Base-by-base conservation (phyloP, 1,140 invertebrate species). In the Micrasema minimum region DNA sequence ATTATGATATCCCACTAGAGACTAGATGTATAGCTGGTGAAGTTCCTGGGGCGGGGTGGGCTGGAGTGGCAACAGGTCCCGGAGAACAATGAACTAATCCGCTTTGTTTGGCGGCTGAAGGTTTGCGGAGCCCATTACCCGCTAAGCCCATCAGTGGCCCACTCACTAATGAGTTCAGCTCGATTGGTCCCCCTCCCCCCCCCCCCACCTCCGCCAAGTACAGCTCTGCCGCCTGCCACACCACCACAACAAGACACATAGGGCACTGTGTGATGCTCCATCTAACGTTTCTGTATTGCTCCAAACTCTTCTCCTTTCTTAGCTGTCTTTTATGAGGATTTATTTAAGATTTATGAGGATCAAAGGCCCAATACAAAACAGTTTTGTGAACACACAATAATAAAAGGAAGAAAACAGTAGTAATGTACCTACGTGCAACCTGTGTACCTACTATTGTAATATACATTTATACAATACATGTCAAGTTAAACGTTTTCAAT, bases 21-120 rank as follows among this genome's bases (percentile, higher is more conserved):
- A 14, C 18, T 9, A 18, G 20, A 20, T 5, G 16, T 22, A 14
- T 20, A 20, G 5, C 2, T 7, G 2, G 20, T 6, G n/a, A 46
- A 2, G n/a, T 5, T 18, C 45, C 45, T 2, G 12, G n/a, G 5
- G 10, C 43, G n/a, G 20, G 11, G 10, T 48, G 20, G 7, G 3
- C 14, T 18, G 55, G 26, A 46, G 26, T 45, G 57, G 57, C 59
- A 70, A 70, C 57, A 70, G 57, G 68, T 64, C 53, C 26, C 38
- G 18, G 48, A 37, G 65, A 71, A 71, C 69, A 71, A 71, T 71
- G 61, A 59, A 66, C 31, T 66, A 71, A 71, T 71, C 69, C 69
- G 26, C 22, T 46, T 69, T 69, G 67, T 69, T 61, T 57, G 23
- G 2, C n/a, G 2, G 20, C 23, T 53, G 38, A 55, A 46, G 41